Evolutionary conservation across 2,113 vertebrate species (phyloP).

Genomic region (Chauna torquata): DNA sequence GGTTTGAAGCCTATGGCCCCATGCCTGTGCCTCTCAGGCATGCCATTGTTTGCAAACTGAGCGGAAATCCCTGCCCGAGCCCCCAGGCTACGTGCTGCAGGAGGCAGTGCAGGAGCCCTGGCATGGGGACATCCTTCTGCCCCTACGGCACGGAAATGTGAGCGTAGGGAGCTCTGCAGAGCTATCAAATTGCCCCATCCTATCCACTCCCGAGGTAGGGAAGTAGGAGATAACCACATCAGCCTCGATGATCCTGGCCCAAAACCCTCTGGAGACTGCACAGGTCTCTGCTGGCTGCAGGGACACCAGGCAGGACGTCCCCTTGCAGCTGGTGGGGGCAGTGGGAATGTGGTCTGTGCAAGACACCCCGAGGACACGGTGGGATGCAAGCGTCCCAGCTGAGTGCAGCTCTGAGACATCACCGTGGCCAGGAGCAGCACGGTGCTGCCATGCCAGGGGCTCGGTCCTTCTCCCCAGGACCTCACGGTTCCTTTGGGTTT

Average conservation of each 20-base stretch:
- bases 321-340: neutral
- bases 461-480: neutral
- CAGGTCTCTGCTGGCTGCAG: fast-evolving
- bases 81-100: neutral
- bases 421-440: neutral
- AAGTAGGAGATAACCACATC: neutral
- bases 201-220: neutral
- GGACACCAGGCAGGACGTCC: neutral
- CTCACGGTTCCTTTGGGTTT: neutral
- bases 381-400: neutral
- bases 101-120: neutral
- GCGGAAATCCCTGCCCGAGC: neutral
- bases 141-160: neutral
- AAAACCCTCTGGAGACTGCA: neutral
- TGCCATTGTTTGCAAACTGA: neutral
- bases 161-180: neutral
- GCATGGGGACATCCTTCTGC: neutral
- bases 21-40: fast-evolving
- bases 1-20: neutral
- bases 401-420: neutral
- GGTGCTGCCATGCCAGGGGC: neutral
- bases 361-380: neutral
- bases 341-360: neutral
- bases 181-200: neutral
- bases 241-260: fast-evolving